Conservation (phyloP, 2,113 vertebrate species). For the Ardeotis arabs region DNA sequence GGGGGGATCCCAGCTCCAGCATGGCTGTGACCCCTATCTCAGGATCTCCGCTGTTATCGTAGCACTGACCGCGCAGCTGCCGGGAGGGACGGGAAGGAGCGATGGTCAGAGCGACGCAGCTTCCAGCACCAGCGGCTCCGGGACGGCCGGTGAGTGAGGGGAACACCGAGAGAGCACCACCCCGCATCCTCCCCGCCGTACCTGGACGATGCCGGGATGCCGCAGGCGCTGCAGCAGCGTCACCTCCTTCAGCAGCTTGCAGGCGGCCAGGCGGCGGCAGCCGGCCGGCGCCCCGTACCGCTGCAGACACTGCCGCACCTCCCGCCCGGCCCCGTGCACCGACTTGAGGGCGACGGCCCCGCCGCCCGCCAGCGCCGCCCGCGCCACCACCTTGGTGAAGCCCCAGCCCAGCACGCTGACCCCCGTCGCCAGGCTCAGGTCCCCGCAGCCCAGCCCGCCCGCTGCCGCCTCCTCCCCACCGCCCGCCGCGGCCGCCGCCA, state of each 20-base stretch:
- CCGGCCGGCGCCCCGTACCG: constrained; percentile 73
- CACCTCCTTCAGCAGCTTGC: constrained; percentile 86
- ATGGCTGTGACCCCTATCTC: constrained; percentile 80
- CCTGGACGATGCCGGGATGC: constrained; percentile 85
- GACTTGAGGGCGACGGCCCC: constrained; percentile 74
- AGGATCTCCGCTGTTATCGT: constrained; percentile 56
- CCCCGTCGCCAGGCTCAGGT: constrained; percentile 71
- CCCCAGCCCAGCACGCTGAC: constrained; percentile 76
- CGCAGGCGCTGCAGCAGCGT: constrained; percentile 79
- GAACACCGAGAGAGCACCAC: too few species aligned
- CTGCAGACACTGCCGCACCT: constrained; percentile 83
- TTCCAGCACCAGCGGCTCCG: background rate
- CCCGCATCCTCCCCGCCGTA: background rate
- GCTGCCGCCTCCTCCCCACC: background rate
- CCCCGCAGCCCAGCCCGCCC: constrained; percentile 68
- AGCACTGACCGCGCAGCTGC: constrained; percentile 88
- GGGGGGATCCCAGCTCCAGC: constrained; percentile 87
- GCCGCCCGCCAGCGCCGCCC: constrained; percentile 64
- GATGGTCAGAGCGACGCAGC: background rate
- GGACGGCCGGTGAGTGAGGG: too few species aligned
- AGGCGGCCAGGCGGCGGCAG: constrained; percentile 82
- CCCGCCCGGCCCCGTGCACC: constrained; percentile 82
- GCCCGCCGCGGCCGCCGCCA: background rate
- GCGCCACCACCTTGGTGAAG: constrained; percentile 80
- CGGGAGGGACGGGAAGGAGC: background rate